Percentiles rank a stretch among this genome's conserved stretches.
Evolutionary conservation across 2,888 invertebrate genomes (phyloP).

Genomic region (Dorcus parallelipipedus): DNA sequence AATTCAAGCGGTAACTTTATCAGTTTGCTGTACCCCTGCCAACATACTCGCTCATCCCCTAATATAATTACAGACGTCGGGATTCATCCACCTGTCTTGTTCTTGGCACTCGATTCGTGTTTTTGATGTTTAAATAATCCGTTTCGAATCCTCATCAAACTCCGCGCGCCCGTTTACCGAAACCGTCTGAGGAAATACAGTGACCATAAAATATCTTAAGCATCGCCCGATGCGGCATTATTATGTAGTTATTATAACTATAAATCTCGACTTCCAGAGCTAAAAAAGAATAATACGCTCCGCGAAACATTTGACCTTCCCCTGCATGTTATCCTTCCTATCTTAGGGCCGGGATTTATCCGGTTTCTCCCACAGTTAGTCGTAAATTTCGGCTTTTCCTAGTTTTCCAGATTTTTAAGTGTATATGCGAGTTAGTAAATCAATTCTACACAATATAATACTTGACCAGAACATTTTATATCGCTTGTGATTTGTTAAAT

Average conservation of each 20-base stretch:
- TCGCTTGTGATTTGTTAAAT: no score
- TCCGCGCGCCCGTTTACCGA: constrained; percentile 5
- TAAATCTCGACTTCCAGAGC: constrained; percentile 33
- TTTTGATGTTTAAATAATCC: constrained; percentile 33
- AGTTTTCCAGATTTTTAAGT: constrained; percentile 29
- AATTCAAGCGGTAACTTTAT: neutral
- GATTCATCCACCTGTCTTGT: constrained; percentile 31
- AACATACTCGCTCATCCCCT: constrained; percentile 30
- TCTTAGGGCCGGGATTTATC: constrained; percentile 33
- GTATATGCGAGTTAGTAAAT: constrained; percentile 15
- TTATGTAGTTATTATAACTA: constrained; percentile 44
- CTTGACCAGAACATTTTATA: no score
- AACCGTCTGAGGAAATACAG: constrained; percentile 9
- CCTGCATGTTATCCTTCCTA: constrained; percentile 34
- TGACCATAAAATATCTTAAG: constrained; percentile 34
- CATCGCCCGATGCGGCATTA: constrained; percentile 39
- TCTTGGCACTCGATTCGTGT: constrained; percentile 32
- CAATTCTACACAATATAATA: no score
- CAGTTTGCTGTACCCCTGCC: constrained; percentile 23
- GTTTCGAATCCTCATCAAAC: constrained; percentile 18
- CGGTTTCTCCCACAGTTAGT: constrained; percentile 28
- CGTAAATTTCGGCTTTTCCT: constrained; percentile 34
- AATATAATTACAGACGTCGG: constrained; percentile 32
- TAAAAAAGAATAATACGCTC: constrained; percentile 29
- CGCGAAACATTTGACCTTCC: constrained; percentile 38